Evolutionary conservation across 1,140 invertebrate genomes (phyloP).

Genomic region (Procambarus virginalis): DNA sequence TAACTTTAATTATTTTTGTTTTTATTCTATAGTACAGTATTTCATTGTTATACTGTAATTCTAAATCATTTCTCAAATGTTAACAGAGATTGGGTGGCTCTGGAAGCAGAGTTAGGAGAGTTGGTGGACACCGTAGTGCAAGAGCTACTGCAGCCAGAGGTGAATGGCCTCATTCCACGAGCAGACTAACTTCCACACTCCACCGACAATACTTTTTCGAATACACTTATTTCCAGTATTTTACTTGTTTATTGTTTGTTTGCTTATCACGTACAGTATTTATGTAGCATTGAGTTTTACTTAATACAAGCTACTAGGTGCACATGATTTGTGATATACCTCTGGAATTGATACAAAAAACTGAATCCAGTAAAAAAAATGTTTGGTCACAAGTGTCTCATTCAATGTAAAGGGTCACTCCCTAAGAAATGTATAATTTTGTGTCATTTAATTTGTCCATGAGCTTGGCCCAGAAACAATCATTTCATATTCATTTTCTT

Average conservation of each 20-base stretch:
- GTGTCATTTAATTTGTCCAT: too few species aligned
- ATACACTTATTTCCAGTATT: background rate
- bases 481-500: too few species aligned
- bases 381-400: too few species aligned
- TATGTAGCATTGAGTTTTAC: background rate
- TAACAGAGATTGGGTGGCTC: conserved; percentile 81
- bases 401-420: too few species aligned
- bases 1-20: too few species aligned
- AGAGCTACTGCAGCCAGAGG: conserved; percentile 87
- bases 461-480: too few species aligned
- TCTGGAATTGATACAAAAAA: background rate
- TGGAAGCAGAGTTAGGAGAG: conserved; percentile 80
- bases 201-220: too few species aligned
- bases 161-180: conserved; percentile 81
- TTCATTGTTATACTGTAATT: too few species aligned
- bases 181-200: conserved; percentile 66
- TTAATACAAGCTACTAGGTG: too few species aligned
- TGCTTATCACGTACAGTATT: background rate
- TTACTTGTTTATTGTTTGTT: background rate
- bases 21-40: too few species aligned
- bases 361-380: background rate
- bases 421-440: too few species aligned
- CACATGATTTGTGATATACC: background rate
- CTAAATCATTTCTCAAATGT: too few species aligned
- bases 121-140: conserved; percentile 86